Percentiles rank a stretch among this genome's conserved stretches.
These are phyloP conservation scores for Gobio occitaniae DNA, from an alignment of 2,797 vertebrate genomes.

Conservation along the genomic window DNA sequence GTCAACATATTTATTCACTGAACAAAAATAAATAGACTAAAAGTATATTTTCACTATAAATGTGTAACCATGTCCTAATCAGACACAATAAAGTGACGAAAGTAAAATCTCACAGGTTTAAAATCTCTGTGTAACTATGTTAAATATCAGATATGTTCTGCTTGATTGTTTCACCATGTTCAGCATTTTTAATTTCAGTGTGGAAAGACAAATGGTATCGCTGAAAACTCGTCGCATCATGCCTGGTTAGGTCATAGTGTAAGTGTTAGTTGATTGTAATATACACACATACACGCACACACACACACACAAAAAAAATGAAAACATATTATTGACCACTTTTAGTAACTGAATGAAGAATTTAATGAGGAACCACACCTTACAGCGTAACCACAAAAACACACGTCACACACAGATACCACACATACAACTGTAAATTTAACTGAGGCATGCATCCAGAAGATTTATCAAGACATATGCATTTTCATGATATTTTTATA, in stretches of 20 bases:
- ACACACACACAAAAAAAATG: neutral
- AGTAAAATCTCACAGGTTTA: neutral
- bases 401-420: neutral
- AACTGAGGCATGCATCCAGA: neutral
- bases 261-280: conserved; percentile 1
- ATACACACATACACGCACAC: conserved; percentile 4
- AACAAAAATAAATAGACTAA: conserved; percentile 1
- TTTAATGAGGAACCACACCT: neutral
- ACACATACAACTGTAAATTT: neutral
- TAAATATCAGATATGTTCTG: conserved; percentile 5
- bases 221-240: neutral
- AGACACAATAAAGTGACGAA: conserved; percentile 12
- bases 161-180: neutral
- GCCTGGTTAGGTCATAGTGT: conserved; percentile 26
- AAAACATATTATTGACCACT: neutral
- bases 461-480: neutral
- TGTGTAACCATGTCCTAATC: conserved; percentile 28
- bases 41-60: neutral
- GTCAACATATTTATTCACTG: conserved; percentile 8
- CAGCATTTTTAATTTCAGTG: neutral
- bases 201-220: neutral
- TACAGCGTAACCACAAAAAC: neutral
- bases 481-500: neutral
- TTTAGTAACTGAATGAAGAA: neutral
- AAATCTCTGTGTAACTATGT: neutral